Conservation (phyloP, 2,113 vertebrate species). For the Carassius gibelio region DNA sequence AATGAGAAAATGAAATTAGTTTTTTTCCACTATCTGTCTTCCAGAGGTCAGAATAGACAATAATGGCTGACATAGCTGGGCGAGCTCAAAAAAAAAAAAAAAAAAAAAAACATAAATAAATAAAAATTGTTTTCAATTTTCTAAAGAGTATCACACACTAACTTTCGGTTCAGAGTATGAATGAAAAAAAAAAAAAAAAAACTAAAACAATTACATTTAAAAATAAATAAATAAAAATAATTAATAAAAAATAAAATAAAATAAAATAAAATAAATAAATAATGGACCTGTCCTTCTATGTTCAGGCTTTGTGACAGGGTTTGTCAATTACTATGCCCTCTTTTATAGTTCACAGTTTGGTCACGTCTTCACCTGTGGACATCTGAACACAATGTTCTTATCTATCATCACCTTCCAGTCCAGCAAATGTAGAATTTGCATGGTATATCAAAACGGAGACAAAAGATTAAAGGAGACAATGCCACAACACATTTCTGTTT, state of each 20-base stretch:
- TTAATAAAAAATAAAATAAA: neutral
- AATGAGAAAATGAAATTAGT: too few relatives aligned
- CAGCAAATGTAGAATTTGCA: constrained; percentile 36
- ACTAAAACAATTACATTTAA: too few relatives aligned
- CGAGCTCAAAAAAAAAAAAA: too few relatives aligned
- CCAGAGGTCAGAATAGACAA: too few relatives aligned
- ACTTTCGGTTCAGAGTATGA: too few relatives aligned
- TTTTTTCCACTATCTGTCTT: too few relatives aligned
- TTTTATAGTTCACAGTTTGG: constrained; percentile 15
- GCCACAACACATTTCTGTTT: constrained; percentile 61
- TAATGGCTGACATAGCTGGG: too few relatives aligned
- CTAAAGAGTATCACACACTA: too few relatives aligned
- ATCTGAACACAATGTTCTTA: constrained; percentile 25
- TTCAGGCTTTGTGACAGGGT: neutral
- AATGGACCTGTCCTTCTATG: neutral
- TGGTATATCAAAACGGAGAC: constrained; percentile 46
- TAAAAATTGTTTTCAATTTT: too few relatives aligned
- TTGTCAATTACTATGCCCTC: constrained; percentile 19
- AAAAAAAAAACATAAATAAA: too few relatives aligned
- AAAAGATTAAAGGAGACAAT: constrained; percentile 60
- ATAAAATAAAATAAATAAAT: neutral
- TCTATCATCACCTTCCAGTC: constrained; percentile 28
- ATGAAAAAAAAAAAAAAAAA: too few relatives aligned
- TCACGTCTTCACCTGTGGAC: constrained; percentile 35
- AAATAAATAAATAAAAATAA: too few relatives aligned